phyloP scores from a whole-genome alignment of 2,888 invertebrate genomes.

The Octonoba sinensis region DNA sequence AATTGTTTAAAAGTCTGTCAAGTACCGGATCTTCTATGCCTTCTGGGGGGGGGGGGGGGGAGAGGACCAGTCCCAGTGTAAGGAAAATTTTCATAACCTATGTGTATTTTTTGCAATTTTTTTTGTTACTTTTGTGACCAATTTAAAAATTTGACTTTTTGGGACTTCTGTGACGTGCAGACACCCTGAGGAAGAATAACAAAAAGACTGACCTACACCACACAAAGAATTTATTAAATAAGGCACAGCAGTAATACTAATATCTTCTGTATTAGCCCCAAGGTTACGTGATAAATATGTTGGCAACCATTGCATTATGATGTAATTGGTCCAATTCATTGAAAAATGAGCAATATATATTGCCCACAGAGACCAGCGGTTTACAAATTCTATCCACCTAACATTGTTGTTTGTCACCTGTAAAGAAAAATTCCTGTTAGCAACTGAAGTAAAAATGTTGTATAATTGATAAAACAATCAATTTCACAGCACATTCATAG shows the following conservation, averaged over 20 bases:
- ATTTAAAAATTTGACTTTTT: too few species aligned
- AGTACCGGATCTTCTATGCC: too few species aligned
- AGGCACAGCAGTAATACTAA: conserved; percentile 81
- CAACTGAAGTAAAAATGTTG: background rate
- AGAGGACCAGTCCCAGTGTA: too few species aligned
- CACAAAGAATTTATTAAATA: conserved; percentile 81
- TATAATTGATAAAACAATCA: background rate
- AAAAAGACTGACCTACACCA: conserved; percentile 76
- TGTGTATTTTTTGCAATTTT: background rate
- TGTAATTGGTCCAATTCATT: conserved; percentile 85
- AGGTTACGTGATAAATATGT: conserved; percentile 79
- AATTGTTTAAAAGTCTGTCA: too few species aligned
- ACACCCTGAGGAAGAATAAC: background rate
- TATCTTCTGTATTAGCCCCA: conserved; percentile 78
- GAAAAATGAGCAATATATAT: conserved; percentile 83
- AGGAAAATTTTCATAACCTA: too few species aligned
- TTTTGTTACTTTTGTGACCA: background rate
- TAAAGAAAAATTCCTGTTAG: conserved; percentile 42
- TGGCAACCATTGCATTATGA: conserved; percentile 85
- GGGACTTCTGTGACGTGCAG: background rate
- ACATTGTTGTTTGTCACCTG: conserved; percentile 76
- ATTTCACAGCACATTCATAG: too few species aligned
- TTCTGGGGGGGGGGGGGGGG: too few species aligned
- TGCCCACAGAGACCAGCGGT: conserved; percentile 81
- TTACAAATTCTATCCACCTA: conserved; percentile 78